Base-by-base conservation (phyloP, 2,888 invertebrate species). In the Acheta domesticus region DNA sequence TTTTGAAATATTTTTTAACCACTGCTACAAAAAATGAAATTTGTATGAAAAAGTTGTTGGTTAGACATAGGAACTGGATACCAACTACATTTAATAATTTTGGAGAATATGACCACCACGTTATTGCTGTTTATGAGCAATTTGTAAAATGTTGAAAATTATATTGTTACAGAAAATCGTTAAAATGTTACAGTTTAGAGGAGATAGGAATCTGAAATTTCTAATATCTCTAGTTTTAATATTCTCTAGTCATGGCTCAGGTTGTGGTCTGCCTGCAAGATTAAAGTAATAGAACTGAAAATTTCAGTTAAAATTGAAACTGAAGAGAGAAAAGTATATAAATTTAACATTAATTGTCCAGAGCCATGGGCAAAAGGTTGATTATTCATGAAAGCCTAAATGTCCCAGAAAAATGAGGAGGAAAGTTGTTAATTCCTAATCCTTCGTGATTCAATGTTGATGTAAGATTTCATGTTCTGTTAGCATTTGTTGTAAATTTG, bases 131-230 rank as follows among this genome's bases (percentile, higher is more conserved):
- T 62, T 19, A 62, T 16, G n/a, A 62, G n/a, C 62, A 19, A 62
- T 62, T 62, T 62, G 62, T 62, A 62, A 62, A 62, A 62, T n/a
- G 62, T 62, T 62, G 62, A 62, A 62, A 62, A 62, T 62, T 62
- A 62, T 62, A 62, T 62, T 62, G 62, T 62, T 62, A 62, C 62
- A 62, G 4, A 62, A 62, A 62, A 62, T 14, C n/a, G 62, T 62
- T 62, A 19, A 36, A 62, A 62, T 62, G 62, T 62, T 62, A n/a
- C 62, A 62, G 14, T 62, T 14, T 62, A 62, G n/a, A 62, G 8
- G 14, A 14, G 14, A 19, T 62, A n/a, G n/a, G 11, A 62, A 62
- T 62, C 62, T 62, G 16, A 62, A 62, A 19, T 62, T 62, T 62
- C 16, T 19, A 62, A 62, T 62, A 19, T 36, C n/a, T 19, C 62